phyloP scores from a whole-genome alignment of 2,113 vertebrate genomes.

The Pelmatolapia mariae region DNA sequence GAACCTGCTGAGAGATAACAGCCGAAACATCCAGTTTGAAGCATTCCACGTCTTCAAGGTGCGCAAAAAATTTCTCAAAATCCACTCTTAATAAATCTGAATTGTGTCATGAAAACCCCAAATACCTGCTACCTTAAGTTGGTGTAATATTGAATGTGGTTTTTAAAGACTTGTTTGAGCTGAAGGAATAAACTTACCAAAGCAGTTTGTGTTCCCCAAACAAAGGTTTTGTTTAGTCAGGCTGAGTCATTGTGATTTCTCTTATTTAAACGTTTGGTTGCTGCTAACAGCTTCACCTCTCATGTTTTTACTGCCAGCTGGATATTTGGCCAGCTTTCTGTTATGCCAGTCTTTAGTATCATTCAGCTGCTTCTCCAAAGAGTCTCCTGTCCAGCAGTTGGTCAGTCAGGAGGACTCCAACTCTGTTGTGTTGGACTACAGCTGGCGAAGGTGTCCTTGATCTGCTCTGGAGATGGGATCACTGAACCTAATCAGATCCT shows the following conservation, averaged over 20 bases:
- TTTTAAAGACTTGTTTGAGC: neutral
- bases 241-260: neutral
- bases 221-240: neutral
- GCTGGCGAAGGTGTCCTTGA: neutral
- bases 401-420: neutral
- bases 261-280: neutral
- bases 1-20: constrained; percentile 94
- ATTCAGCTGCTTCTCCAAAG: neutral
- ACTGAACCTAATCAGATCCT: neutral
- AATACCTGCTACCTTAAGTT: neutral
- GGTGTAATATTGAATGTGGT: neutral
- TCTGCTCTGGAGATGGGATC: neutral
- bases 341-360: neutral
- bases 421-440: neutral
- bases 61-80: neutral
- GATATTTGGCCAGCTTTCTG: neutral
- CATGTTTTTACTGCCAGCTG: neutral
- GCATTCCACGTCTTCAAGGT: constrained; percentile 99
- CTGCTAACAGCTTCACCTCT: neutral
- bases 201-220: neutral
- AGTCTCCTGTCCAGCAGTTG: neutral
- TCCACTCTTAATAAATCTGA: neutral
- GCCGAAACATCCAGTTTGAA: constrained; percentile 98
- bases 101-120: neutral
- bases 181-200: neutral